These are phyloP conservation scores for Nothoprocta pentlandii DNA, from an alignment of 2,113 vertebrate genomes.

Conservation along the genomic window DNA sequence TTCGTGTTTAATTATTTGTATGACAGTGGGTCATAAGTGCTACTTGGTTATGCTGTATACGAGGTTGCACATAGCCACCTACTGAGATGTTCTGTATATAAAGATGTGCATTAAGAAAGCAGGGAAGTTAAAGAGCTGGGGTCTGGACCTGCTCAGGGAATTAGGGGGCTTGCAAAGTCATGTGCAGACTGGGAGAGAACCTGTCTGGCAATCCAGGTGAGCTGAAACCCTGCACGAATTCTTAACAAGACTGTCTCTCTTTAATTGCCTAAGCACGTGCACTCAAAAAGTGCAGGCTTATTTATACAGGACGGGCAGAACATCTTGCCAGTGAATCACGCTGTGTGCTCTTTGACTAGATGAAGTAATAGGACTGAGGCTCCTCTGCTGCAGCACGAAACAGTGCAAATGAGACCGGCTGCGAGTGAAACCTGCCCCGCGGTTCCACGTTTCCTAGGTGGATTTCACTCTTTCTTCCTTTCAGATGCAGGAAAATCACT, in stretches of 20 bases:
- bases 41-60: not conserved
- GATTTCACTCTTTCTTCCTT: slow-evolving; percentile 1
- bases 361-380: not conserved
- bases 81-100: not conserved
- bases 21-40: not conserved
- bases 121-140: not conserved
- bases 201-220: slow-evolving; percentile 15
- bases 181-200: not conserved
- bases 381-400: not conserved
- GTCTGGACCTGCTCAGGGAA: not conserved
- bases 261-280: not conserved
- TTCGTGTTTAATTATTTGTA: not conserved
- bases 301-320: not conserved
- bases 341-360: slow-evolving; percentile 8
- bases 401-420: not conserved
- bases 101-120: not conserved
- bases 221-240: slow-evolving; percentile 35
- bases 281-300: not conserved
- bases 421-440: not conserved
- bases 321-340: not conserved
- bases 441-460: not conserved
- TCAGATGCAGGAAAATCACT: not conserved
- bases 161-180: not conserved
- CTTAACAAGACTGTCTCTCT: not conserved
- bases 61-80: not conserved